Evolutionary conservation across 2,797 vertebrate genomes (phyloP).

Genomic region (Nyctibius grandis): DNA sequence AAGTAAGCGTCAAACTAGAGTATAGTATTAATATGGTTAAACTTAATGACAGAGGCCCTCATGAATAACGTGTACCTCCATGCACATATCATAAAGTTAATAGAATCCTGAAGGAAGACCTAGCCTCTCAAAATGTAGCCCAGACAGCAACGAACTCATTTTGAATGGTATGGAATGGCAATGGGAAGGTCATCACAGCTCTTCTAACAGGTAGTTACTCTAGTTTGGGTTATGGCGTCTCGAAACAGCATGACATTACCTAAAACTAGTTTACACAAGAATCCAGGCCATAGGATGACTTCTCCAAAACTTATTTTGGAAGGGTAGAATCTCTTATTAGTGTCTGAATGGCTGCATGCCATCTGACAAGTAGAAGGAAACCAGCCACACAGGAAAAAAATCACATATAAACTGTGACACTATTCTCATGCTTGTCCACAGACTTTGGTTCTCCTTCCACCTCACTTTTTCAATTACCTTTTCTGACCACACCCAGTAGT

Average conservation of each 20-base stretch:
- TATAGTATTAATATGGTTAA: neutral
- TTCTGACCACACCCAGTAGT: neutral
- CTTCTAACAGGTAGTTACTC: neutral
- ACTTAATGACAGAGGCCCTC: neutral
- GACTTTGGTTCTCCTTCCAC: neutral
- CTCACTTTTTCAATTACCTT: neutral
- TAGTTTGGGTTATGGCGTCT: neutral
- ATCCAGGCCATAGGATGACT: neutral
- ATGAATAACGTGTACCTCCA: neutral
- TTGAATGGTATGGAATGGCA: neutral
- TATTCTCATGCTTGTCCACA: neutral
- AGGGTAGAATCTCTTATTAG: neutral
- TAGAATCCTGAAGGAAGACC: neutral
- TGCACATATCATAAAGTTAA: neutral
- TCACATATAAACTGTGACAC: neutral
- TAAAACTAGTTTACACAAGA: neutral
- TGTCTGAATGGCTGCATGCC: neutral
- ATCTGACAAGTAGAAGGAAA: neutral
- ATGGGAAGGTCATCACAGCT: neutral
- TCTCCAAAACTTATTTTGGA: neutral
- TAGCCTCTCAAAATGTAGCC: neutral
- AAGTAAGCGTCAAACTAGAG: neutral
- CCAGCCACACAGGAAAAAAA: neutral
- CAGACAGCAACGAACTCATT: neutral
- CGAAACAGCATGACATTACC: neutral